Evolutionary conservation across 1,140 invertebrate species (phyloP), one percentile per base, ranked within the genome.

Genomic region (Dendroctonus valens): DNA sequence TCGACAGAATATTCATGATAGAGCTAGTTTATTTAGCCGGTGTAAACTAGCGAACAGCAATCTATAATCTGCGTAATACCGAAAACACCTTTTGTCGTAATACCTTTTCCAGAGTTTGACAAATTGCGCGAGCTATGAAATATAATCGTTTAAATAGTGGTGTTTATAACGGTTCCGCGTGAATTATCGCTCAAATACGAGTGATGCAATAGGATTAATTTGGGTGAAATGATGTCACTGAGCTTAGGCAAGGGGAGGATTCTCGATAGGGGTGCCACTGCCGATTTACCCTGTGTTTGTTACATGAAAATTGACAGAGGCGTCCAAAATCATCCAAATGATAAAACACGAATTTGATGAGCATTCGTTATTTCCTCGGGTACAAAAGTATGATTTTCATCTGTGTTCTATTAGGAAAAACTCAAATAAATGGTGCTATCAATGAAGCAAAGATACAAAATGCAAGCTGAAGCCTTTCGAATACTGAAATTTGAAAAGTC

Each of bases 161-260:
- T 70, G 69, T 70, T 70, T 70, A 70, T 70, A 70, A 70, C 69
- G 69, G 66, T 70, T 70, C 67, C 65, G 69, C 58, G 49, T 70
- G 69, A 70, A 68, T 70, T 70, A 70, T 70, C 63, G 69, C 59
- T 53, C 69, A 70, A 70, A 70, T 70, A 70, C 61, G 66, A 68
- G 63, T 70, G 66, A 62, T 66, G 69, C 66, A 70, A 70, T 68
- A 70, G 69, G 69, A 70, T 70, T 70, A 70, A 70, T 70, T 70
- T 70, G 69, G 65, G 69, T 70, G 69, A 67, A 70, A 70, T 70
- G 69, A 70, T 70, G 69, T 70, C 66, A 67, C 52, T 49, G 61
- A 70, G 62, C 59, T 49, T 44, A 49, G 64, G 40, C 44, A 62
- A 62, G 67, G 51, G 62, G 51, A 62, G 67, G 59, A 69, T 59